Conservation (phyloP, 2,888 invertebrate species). For the Myathropa florea region DNA sequence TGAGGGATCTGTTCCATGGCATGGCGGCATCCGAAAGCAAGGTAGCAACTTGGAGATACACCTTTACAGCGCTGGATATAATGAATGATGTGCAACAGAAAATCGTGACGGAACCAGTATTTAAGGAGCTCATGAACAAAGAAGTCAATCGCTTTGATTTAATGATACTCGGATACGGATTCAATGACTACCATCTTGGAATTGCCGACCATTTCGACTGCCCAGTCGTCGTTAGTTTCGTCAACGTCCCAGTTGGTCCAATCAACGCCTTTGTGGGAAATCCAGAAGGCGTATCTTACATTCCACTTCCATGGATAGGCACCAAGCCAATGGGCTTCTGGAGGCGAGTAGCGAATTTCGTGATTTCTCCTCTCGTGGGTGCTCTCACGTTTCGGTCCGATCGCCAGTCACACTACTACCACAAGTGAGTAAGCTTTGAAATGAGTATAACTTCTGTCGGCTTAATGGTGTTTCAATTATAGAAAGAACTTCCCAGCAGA, state of each 20-base stretch:
- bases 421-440: slow-evolving; percentile 18
- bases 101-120: slow-evolving; percentile 73
- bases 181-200: slow-evolving; percentile 72
- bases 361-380: background rate
- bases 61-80: slow-evolving; percentile 72
- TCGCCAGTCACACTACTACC: background rate
- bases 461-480: background rate
- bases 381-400: background rate
- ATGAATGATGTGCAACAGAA: slow-evolving; percentile 75
- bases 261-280: slow-evolving; percentile 75
- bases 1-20: slow-evolving; percentile 70
- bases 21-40: slow-evolving; percentile 73
- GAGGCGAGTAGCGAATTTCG: slow-evolving; percentile 73
- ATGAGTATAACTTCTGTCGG: background rate
- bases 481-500: slow-evolving; percentile 74
- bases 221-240: slow-evolving; percentile 75
- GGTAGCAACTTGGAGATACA: slow-evolving; percentile 49
- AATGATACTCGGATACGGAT: slow-evolving; percentile 67
- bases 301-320: slow-evolving; percentile 71
- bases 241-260: slow-evolving; percentile 71
- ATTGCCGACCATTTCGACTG: slow-evolving; percentile 76
- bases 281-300: slow-evolving; percentile 73
- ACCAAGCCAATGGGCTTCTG: slow-evolving; percentile 73
- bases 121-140: slow-evolving; percentile 74
- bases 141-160: slow-evolving; percentile 74